These are phyloP conservation scores for Nemapogon koenigi DNA, from an alignment of 2,888 invertebrate species.

Conservation along the genomic window DNA sequence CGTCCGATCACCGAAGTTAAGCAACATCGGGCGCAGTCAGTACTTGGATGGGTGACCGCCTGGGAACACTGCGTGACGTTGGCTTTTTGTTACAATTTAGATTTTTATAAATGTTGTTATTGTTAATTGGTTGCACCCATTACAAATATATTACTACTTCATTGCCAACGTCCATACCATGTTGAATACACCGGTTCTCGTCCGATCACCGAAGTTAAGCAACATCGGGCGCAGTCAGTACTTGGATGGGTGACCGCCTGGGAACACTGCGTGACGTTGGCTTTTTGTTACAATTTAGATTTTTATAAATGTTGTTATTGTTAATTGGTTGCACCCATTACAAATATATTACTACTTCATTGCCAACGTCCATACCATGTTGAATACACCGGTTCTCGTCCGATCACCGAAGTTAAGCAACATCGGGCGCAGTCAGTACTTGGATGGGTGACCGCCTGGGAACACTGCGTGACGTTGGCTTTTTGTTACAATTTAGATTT, in stretches of 20 bases:
- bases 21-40: slow-evolving; percentile 23
- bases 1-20: slow-evolving; percentile 25
- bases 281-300: too few species aligned
- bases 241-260: slow-evolving; percentile 22
- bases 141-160: too few species aligned
- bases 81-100: too few species aligned
- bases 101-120: too few species aligned
- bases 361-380: slow-evolving; percentile 18
- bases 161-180: slow-evolving; percentile 18
- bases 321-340: too few species aligned
- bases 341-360: too few species aligned
- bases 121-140: too few species aligned
- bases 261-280: slow-evolving; percentile 21
- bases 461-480: slow-evolving; percentile 20
- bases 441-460: slow-evolving; percentile 22
- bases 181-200: slow-evolving; percentile 19
- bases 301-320: too few species aligned
- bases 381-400: slow-evolving; percentile 20
- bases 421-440: slow-evolving; percentile 21
- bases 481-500: too few species aligned
- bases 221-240: slow-evolving; percentile 21
- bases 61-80: slow-evolving; percentile 23
- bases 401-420: slow-evolving; percentile 20
- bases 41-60: slow-evolving; percentile 25
- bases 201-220: slow-evolving; percentile 20